Base-by-base conservation (phyloP, 2,113 vertebrate genomes). In the Parus major region DNA sequence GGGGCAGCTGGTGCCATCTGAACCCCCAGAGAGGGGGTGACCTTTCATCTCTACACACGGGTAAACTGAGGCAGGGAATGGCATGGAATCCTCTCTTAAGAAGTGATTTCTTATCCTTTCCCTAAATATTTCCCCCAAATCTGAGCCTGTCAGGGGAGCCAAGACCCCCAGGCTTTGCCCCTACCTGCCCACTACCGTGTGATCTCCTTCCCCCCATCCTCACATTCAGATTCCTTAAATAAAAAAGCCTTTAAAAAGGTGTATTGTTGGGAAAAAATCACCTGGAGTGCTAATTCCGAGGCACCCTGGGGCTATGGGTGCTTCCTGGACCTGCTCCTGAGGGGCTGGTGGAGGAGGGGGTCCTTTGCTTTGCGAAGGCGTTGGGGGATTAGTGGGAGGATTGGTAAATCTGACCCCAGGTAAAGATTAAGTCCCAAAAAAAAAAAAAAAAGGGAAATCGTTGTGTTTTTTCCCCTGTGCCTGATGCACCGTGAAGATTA, bases 321-420 rank as follows among this genome's bases (percentile, higher is more conserved):
- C 66, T 81, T 57, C 63, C n/a, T 21, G 27, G 75, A 12, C n/a
- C 86, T 1, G 0, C 29, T 81, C 57, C 20, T 6, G 6, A 12
- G 0, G 5, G 44, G 82, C 36, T 5, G 18, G 41, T 1, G 2
- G 50, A 81, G 73, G 92, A 93, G 53, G 73, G 55, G 25, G 28
- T 78, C 69, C 77, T 89, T 64, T 91, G n/a, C 36, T 93, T 92
- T 93, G 25, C 4, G 12, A 94, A 92, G 93, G 89, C 53, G 31
- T 77, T 47, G 60, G 59, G 47, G 82, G 93, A 96, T 97, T 95
- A 96, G 90, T 0, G 7, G 91, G 60, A 84, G 84, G 93, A 94
- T 95, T 87, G 95, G 93, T 64, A 82, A 94, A 93, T 92, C 90
- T 83, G 88, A 93, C 95, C 86, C 88, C 88, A 95, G 95, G 95